Percentiles rank a stretch among this genome's conserved stretches.
Conservation (phyloP, 2,888 invertebrate genomes). For the Drosophila suboccidentalis region DNA sequence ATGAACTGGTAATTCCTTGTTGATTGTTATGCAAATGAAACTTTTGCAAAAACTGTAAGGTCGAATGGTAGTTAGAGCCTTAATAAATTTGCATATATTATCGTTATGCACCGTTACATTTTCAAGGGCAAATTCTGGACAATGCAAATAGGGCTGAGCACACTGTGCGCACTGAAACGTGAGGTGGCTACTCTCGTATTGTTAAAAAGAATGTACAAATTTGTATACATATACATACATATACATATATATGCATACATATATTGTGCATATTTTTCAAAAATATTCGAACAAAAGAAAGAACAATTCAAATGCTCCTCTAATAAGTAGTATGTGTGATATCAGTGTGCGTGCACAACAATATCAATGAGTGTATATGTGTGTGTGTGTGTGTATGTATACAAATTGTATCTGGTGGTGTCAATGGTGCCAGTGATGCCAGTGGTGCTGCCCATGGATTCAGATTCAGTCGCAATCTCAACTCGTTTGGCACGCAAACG, state of each 20-base stretch:
- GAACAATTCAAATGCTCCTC: conserved; percentile 47
- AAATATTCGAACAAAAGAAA: conserved; percentile 64
- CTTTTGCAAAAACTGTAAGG: conserved; percentile 6
- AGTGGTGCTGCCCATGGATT: conserved; percentile 20
- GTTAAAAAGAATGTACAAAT: conserved; percentile 24
- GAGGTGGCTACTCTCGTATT: conserved; percentile 28
- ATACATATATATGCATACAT: conserved; percentile 14
- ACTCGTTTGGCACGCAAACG: conserved; percentile 65
- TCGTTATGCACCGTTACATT: conserved; percentile 24
- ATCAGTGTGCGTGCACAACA: conserved; percentile 16
- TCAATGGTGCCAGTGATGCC: neutral
- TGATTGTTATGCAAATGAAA: conserved; percentile 23
- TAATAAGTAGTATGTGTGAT: conserved; percentile 25
- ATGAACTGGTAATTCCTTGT: conserved; percentile 6
- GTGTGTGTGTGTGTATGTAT: neutral
- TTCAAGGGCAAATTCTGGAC: conserved; percentile 25
- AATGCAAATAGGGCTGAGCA: conserved; percentile 12
- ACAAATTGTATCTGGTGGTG: conserved; percentile 18
- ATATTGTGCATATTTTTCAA: conserved; percentile 30
- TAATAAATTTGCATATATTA: conserved; percentile 13
- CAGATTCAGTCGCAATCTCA: conserved; percentile 62
- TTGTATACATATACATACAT: conserved; percentile 4
- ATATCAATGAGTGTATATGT: conserved; percentile 1
- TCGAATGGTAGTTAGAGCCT: conserved; percentile 3
- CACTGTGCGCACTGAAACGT: conserved; percentile 60